These are phyloP conservation scores for Phyllotis vaccarum DNA, from an alignment of 2,797 vertebrate genomes.

Conservation along the genomic window DNA sequence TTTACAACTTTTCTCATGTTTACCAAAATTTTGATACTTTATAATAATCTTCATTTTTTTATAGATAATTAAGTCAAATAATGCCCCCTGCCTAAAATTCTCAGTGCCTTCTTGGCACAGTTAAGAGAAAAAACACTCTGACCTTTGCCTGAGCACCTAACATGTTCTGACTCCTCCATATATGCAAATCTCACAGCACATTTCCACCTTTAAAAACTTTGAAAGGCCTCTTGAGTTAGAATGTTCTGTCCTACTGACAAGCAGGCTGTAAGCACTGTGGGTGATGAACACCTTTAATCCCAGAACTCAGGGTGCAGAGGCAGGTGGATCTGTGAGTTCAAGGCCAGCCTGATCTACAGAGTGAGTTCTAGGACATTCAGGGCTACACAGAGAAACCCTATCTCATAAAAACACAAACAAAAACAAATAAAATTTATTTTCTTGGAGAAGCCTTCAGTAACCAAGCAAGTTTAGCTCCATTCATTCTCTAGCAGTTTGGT, in stretches of 20 bases:
- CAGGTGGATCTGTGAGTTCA: background rate
- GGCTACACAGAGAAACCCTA: background rate
- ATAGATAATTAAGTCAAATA: background rate
- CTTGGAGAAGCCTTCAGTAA: background rate
- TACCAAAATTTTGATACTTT: background rate
- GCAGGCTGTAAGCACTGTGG: background rate
- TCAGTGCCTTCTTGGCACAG: background rate
- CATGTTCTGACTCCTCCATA: background rate
- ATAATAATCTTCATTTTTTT: background rate
- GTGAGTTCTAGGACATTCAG: background rate
- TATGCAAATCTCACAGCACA: background rate
- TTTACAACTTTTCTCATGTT: background rate
- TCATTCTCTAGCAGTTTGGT: background rate
- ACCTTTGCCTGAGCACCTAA: background rate
- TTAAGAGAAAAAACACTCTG: slow-evolving; percentile 2
- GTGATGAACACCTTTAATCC: too few relatives aligned
- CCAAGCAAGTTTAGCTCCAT: background rate
- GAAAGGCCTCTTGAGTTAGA: background rate
- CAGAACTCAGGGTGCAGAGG: background rate
- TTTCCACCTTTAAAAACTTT: background rate
- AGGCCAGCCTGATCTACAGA: background rate
- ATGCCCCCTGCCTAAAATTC: background rate
- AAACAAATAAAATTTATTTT: background rate
- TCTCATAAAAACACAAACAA: background rate
- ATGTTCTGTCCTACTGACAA: background rate